These are phyloP conservation scores for Cephalopachus bancanus DNA, from an alignment of 2,797 vertebrate genomes.

Conservation along the genomic window DNA sequence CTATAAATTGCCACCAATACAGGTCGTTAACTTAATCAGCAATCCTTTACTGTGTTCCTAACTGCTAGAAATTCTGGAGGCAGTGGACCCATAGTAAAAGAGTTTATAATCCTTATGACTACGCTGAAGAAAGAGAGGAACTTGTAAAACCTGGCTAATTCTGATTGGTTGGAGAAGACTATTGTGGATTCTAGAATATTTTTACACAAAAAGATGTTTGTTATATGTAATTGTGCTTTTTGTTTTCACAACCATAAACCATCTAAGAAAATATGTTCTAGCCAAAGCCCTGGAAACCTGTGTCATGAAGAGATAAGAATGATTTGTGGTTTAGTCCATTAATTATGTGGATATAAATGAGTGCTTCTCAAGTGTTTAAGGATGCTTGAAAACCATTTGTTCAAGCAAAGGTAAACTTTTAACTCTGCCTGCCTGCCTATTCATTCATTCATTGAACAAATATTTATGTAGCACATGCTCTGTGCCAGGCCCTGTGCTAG, in stretches of 20 bases:
- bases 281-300: constrained; percentile 23
- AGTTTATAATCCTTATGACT: neutral
- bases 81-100: neutral
- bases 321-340: constrained; percentile 65
- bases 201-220: constrained; percentile 41
- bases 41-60: neutral
- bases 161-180: neutral
- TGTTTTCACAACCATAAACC: neutral
- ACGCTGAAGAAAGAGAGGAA: neutral
- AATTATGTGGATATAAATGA: constrained; percentile 70
- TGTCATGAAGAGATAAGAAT: constrained; percentile 54
- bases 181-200: neutral
- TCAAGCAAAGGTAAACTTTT: constrained; percentile 75
- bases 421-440: constrained; percentile 60
- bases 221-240: constrained; percentile 28
- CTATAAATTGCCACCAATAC: neutral
- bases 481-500: constrained; percentile 71
- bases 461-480: constrained; percentile 73
- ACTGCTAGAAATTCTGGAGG: neutral
- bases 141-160: neutral
- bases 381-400: constrained; percentile 75
- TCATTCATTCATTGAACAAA: constrained; percentile 72
- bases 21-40: neutral
- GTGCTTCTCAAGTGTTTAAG: constrained; percentile 72
- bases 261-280: constrained; percentile 14